Evolutionary conservation across 37 sponge, comb jelly and placozoan species (phyloP).

Genomic region (Eunapius fragilis): DNA sequence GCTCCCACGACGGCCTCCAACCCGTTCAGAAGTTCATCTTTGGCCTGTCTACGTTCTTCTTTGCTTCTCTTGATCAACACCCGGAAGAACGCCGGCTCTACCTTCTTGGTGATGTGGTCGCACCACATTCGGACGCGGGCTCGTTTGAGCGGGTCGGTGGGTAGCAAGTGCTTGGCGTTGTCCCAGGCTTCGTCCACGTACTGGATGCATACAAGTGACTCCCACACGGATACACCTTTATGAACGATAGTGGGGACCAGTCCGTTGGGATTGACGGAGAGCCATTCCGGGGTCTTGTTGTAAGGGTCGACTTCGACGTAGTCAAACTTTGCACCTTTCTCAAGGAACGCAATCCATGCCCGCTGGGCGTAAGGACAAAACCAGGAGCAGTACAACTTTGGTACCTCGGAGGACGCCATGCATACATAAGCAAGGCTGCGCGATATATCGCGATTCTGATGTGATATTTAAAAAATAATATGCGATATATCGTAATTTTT

Average conservation of each 20-base stretch:
- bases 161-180: conserved; percentile 12
- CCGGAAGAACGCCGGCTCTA: conserved; percentile 19
- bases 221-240: conserved; percentile 26
- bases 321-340: conserved; percentile 24
- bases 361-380: conserved; percentile 53
- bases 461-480: no score
- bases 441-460: no score
- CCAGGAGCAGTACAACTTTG: conserved; percentile 27
- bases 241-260: conserved; percentile 25
- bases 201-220: conserved; percentile 26
- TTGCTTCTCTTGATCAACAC: conserved; percentile 5
- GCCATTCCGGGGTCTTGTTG: conserved; percentile 43
- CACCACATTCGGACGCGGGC: conserved; percentile 15
- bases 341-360: conserved; percentile 32
- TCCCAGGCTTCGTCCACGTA: conserved; percentile 34
- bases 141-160: conserved; percentile 8
- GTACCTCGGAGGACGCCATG: neutral
- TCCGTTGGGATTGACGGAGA: conserved; percentile 36
- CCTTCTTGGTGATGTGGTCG: conserved; percentile 12
- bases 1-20: neutral
- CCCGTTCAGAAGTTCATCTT: neutral
- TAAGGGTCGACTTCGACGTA: conserved; percentile 42
- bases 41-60: conserved; percentile 16
- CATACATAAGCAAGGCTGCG: no score
- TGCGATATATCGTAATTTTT: no score